A percentile compares a stretch with the other conserved stretches of the same genome.
Evolutionary conservation across 2,113 vertebrate species (phyloP).

Genomic region (Pan troglodytes): NHGRI_mPanTro3-v2.1_pri NC_086015.1:103242001-103242500

Average conservation of each 20-base stretch:
- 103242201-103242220: background rate
- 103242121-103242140: background rate
- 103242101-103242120: background rate
- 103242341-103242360: constrained; percentile 59
- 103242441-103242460: constrained; percentile 62
- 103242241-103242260: background rate
- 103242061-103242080: background rate
- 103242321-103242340: constrained; percentile 34
- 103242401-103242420: constrained; percentile 45
- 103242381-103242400: constrained; percentile 51
- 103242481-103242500: constrained; percentile 46
- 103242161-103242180: background rate
- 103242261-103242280: background rate
- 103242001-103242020: background rate
- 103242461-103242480: constrained; percentile 36
- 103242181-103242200: background rate
- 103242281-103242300: background rate
- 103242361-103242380: constrained; percentile 47
- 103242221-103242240: constrained; percentile 6
- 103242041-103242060: constrained; percentile 1
- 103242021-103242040: background rate
- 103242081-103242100: background rate
- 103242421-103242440: constrained; percentile 35
- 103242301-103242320: background rate
- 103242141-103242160: constrained; percentile 18